Conservation (phyloP, 2,888 invertebrate genomes). For the Prostheceraeus crozeri region DNA sequence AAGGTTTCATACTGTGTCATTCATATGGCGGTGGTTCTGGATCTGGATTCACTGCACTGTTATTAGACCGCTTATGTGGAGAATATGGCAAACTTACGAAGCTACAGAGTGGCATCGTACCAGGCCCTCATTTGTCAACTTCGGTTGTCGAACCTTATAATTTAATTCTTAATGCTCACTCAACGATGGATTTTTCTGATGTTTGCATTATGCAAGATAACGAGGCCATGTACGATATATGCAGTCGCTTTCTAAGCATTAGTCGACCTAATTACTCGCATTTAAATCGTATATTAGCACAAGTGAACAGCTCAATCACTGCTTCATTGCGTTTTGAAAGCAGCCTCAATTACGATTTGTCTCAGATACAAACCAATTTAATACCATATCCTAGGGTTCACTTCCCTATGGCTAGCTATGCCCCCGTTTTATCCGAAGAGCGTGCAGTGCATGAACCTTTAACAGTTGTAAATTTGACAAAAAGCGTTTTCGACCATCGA, state of each 20-base stretch:
- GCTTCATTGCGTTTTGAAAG: constrained; percentile 27
- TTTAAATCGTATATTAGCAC: constrained; percentile 37
- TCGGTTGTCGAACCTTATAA: constrained; percentile 39
- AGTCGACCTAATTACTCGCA: constrained; percentile 33
- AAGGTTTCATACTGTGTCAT: constrained; percentile 38
- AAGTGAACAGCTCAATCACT: constrained; percentile 33
- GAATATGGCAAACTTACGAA: constrained; percentile 35
- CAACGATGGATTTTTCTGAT: constrained; percentile 34
- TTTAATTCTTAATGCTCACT: constrained; percentile 35
- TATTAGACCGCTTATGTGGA: constrained; percentile 23
- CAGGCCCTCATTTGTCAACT: constrained; percentile 31
- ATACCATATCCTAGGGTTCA: constrained; percentile 40
- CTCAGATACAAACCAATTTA: constrained; percentile 39
- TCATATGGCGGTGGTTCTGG: constrained; percentile 39
- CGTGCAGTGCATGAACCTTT: constrained; percentile 21
- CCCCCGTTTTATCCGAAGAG: constrained; percentile 30
- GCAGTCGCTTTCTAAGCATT: constrained; percentile 25
- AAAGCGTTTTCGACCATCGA: constrained; percentile 17
- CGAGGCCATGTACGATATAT: constrained; percentile 37
- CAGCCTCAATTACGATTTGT: constrained; percentile 32
- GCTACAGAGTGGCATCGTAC: constrained; percentile 37
- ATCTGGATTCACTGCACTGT: constrained; percentile 34
- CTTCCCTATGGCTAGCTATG: constrained; percentile 33
- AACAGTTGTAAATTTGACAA: constrained; percentile 23
- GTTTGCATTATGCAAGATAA: constrained; percentile 38